Evolutionary conservation across 2,113 vertebrate genomes (phyloP).

Genomic region (Gobio gobio): DNA sequence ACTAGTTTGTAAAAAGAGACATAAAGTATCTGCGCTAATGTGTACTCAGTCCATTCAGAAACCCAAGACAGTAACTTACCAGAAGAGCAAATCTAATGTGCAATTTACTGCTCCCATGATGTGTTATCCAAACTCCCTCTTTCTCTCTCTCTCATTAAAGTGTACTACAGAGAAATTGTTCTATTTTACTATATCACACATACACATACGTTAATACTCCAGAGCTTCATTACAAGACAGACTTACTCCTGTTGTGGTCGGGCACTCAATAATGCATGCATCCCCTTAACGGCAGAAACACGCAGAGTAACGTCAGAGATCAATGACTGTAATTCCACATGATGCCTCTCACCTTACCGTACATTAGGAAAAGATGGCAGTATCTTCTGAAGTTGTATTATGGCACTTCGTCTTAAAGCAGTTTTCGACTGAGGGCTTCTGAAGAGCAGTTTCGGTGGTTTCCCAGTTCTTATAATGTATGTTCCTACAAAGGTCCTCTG

Average conservation of each 20-base stretch:
- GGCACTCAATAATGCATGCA: constrained; percentile 68
- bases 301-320: constrained; percentile 65
- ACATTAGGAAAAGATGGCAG: constrained; percentile 27
- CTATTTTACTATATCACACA: neutral
- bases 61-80: constrained; percentile 16
- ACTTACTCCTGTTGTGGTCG: constrained; percentile 65
- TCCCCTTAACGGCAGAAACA: constrained; percentile 56
- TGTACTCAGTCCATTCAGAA: constrained; percentile 2
- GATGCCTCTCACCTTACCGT: constrained; percentile 31
- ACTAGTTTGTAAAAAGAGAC: constrained; percentile 8
- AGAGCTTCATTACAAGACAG: constrained; percentile 19
- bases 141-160: constrained; percentile 26
- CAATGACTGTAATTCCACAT: constrained; percentile 34
- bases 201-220: neutral
- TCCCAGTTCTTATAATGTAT: neutral
- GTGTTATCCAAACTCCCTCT: neutral
- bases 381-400: constrained; percentile 15
- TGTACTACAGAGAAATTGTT: neutral
- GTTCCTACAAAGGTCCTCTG: neutral
- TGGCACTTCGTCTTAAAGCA: neutral
- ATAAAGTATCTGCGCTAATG: constrained; percentile 6
- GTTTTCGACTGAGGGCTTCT: neutral
- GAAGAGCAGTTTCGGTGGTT: neutral
- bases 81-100: constrained; percentile 23
- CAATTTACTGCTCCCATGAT: constrained; percentile 22